Conservation (phyloP, 2,888 invertebrate genomes). For the Hyalella azteca region DNA sequence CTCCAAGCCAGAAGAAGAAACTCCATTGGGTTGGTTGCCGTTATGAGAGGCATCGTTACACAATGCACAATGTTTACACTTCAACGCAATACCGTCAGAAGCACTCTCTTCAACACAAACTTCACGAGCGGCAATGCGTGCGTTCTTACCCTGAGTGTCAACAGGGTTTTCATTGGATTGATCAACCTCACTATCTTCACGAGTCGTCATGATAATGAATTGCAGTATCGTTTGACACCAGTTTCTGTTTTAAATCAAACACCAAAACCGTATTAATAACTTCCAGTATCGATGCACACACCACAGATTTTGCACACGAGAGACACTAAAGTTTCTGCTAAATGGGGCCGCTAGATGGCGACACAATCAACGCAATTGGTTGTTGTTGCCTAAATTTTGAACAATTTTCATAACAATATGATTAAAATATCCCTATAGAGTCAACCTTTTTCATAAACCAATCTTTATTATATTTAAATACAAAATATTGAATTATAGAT, state of each 20-base stretch:
- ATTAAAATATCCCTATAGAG: no score
- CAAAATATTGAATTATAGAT: neutral
- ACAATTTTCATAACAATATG: neutral
- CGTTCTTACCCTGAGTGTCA: neutral
- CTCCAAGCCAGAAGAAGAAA: neutral
- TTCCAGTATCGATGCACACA: neutral
- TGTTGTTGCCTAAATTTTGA: slow-evolving; percentile 18
- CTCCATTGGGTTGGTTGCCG: neutral
- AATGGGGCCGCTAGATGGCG: neutral
- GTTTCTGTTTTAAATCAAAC: no score
- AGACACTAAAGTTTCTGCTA: neutral
- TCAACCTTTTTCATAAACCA: no score
- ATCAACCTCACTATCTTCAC: slow-evolving; percentile 17
- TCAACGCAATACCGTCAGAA: neutral
- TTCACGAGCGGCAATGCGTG: slow-evolving; percentile 7
- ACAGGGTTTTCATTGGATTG: neutral
- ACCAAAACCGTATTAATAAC: neutral
- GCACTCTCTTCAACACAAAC: neutral
- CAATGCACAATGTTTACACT: neutral
- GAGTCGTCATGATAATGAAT: neutral
- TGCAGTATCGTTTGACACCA: no score
- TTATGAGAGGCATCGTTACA: neutral
- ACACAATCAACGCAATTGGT: neutral
- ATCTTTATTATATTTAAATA: no score
- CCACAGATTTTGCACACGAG: neutral